These are phyloP conservation scores for Nudaria mundana DNA, from an alignment of 2,888 invertebrate genomes.

Conservation along the genomic window DNA sequence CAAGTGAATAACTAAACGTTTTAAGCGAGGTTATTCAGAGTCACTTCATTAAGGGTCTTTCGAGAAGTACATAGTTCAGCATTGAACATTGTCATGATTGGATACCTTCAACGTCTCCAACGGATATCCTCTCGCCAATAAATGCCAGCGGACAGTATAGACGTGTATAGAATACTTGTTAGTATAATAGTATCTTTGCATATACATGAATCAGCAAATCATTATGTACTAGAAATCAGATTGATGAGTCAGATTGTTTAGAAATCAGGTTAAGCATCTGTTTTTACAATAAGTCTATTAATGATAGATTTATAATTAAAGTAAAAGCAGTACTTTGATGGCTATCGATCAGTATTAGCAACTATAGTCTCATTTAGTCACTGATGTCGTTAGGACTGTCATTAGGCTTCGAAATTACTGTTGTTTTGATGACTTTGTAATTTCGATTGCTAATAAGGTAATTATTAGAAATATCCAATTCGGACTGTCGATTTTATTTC, in stretches of 20 bases:
- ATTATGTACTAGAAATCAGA: conserved; percentile 13
- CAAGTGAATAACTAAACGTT: too few species aligned
- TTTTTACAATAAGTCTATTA: neutral
- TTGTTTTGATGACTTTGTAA: too few species aligned
- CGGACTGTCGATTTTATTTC: too few species aligned
- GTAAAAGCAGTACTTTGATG: neutral
- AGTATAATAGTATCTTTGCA: conserved; percentile 22
- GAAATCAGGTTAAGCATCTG: conserved; percentile 2
- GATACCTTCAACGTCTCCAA: conserved; percentile 12
- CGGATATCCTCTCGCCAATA: conserved; percentile 30
- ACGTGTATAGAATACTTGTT: conserved; percentile 10
- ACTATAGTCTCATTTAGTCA: too few species aligned
- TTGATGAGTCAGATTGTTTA: conserved; percentile 10
- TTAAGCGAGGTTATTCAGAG: too few species aligned
- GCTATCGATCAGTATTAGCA: neutral
- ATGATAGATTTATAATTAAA: neutral
- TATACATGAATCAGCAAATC: conserved; percentile 21
- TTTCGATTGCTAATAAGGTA: too few species aligned
- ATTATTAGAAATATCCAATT: too few species aligned
- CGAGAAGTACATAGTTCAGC: too few species aligned
- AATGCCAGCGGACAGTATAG: conserved; percentile 8
- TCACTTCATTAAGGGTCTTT: too few species aligned
- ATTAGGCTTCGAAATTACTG: too few species aligned
- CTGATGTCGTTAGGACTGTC: too few species aligned
- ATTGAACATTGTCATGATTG: too few species aligned